Evolutionary conservation across 2,113 vertebrate species (phyloP).

Genomic region (Parotia lawesii): DNA sequence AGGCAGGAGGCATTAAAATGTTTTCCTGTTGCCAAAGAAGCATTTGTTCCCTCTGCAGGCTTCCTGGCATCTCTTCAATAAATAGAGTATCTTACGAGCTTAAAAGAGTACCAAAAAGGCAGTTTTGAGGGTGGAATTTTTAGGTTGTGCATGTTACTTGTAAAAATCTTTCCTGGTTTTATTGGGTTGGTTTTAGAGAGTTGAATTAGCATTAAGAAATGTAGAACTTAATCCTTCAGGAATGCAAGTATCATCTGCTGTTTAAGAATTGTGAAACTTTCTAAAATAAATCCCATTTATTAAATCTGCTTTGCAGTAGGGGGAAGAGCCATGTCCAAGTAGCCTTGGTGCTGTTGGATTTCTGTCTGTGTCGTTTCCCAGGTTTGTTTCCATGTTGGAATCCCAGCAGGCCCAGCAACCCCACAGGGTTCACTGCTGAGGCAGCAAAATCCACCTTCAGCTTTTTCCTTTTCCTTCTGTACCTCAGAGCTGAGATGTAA

Average conservation of each 20-base stretch:
- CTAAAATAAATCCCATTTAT: constrained; percentile 63
- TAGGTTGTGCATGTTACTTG: constrained; percentile 35
- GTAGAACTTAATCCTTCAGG: constrained; percentile 40
- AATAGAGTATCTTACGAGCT: constrained; percentile 43
- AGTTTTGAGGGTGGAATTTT: constrained; percentile 29
- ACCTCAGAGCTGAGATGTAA: background rate
- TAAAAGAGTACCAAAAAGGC: constrained; percentile 36
- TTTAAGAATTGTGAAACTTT: constrained; percentile 66
- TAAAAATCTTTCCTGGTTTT: constrained; percentile 40
- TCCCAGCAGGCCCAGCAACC: constrained; percentile 28
- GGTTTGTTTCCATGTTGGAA: background rate
- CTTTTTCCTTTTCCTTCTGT: background rate
- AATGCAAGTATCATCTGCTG: constrained; percentile 59
- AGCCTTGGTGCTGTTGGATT: constrained; percentile 12
- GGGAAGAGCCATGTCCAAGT: constrained; percentile 13
- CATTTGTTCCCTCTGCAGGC: constrained; percentile 48
- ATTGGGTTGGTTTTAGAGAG: constrained; percentile 35
- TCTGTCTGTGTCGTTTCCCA: constrained; percentile 20
- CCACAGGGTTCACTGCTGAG: background rate
- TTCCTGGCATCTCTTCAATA: constrained; percentile 45
- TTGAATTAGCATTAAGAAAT: constrained; percentile 68
- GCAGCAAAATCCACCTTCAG: background rate
- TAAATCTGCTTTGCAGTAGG: constrained; percentile 40
- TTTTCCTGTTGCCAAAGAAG: constrained; percentile 60
- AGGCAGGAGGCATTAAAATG: constrained; percentile 48